phyloP scores from a whole-genome alignment of 2,113 vertebrate genomes.

The Caloenas nicobarica region DNA sequence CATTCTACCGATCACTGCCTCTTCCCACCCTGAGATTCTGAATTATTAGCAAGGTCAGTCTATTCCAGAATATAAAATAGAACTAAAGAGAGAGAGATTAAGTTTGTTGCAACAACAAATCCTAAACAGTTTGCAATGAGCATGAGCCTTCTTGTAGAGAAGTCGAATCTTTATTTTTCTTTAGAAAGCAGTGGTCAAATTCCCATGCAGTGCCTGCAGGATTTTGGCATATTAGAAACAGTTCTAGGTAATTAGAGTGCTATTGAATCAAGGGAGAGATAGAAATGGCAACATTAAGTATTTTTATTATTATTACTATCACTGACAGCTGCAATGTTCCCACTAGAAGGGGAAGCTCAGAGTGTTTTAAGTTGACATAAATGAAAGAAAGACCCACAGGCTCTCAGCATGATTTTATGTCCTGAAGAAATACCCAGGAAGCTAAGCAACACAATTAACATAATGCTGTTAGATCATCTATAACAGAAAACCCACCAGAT shows the following conservation, averaged over 20 bases:
- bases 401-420: background rate
- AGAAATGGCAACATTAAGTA: background rate
- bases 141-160: background rate
- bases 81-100: background rate
- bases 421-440: slow-evolving; percentile 14
- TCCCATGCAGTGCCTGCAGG: background rate
- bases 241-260: background rate
- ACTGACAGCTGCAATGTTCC: background rate
- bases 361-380: background rate
- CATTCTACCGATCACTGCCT: background rate
- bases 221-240: background rate
- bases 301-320: background rate
- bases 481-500: background rate
- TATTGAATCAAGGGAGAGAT: background rate
- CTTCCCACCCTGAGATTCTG: background rate
- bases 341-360: background rate
- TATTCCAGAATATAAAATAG: slow-evolving; percentile 7
- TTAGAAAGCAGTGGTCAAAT: background rate
- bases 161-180: background rate
- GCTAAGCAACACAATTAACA: slow-evolving; percentile 11
- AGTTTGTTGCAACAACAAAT: slow-evolving; percentile 15
- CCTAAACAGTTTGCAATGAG: background rate
- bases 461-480: slow-evolving; percentile 6
- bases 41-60: background rate
- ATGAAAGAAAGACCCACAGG: background rate